Evolutionary conservation across 2,797 vertebrate species (phyloP), one percentile per base, ranked within the genome.

Genomic region (Lerista edwardsae): DNA sequence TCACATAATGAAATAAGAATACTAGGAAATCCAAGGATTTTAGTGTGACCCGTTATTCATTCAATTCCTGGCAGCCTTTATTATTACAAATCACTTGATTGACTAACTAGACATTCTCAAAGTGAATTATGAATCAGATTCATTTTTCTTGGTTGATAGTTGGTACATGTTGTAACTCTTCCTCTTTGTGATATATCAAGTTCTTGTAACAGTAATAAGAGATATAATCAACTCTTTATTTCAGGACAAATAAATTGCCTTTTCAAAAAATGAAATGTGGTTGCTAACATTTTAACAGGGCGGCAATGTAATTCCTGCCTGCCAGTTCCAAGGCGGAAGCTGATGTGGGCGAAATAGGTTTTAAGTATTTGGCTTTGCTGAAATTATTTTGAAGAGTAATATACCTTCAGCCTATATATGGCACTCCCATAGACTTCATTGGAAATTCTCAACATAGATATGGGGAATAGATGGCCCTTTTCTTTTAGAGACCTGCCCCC

Each of bases 11-110:
- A 96, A 96, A 95, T 96, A 95, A 95, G 91, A 95, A 95, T 94
- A 92, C 88, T 92, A 92, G 94, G 93, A 95, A 95, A 95, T 91
- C 87, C 47, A 71, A 93, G 88, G 95, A 97, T 98, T 98, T 98
- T 98, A 98, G 96, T 97, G 95, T 92, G 95, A 96, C 95, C 97
- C 95, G 97, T 98, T 98, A 98, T 97, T 99, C 98, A 98, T 98
- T 97, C 97, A 97, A 95, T 98, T 97, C 96, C 97, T 98, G 97
- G 96, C 97, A 98, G 97, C 94, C 96, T 97, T 99, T 98, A 97
- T 97, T 97, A 98, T 98, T 98, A 98, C 98, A 98, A 97, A 98
- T 98, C 97, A 97, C 97, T 98, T 98, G 97, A 98, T 98, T 98
- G 98, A 98, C 98, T 98, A 98, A 98, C 97, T 97, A 98, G 97